phyloP scores from a whole-genome alignment of 92 coral and sea anemone genomes.

The Palythoa grandis region DNA sequence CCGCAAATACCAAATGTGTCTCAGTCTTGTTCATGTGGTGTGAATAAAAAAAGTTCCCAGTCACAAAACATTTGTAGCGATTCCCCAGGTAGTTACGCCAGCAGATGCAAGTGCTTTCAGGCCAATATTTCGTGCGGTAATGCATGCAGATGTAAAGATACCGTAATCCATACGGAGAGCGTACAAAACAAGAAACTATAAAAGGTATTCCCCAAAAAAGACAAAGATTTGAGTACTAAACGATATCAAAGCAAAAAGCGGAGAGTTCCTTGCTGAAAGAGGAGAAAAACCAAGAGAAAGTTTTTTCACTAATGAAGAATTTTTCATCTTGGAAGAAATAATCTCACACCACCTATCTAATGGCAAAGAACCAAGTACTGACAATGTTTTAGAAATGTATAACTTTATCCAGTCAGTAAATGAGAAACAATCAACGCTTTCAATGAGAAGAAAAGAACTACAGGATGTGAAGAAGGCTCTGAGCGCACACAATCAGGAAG shows the following conservation, averaged over 20 bases:
- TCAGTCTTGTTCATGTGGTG: not conserved
- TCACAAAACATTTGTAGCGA: not conserved
- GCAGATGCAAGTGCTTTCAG: conserved; percentile 1
- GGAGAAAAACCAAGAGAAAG: not conserved
- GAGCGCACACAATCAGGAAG: not conserved
- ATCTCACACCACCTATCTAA: not conserved
- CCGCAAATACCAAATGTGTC: not conserved
- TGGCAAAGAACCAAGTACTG: not conserved
- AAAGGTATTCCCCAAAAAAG: not conserved
- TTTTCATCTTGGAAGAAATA: not conserved
- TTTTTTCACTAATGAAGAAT: not conserved
- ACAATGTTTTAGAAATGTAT: not conserved
- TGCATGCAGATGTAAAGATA: conserved; percentile 39
- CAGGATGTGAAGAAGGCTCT: not conserved
- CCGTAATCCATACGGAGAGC: conserved; percentile 46
- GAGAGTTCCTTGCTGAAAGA: not conserved
- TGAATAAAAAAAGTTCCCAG: not conserved
- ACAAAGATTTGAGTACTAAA: not conserved
- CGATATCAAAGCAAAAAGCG: not conserved
- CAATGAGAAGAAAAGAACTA: not conserved
- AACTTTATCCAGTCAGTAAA: not conserved
- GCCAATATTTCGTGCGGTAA: not conserved
- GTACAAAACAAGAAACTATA: conserved; percentile 7
- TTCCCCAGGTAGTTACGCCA: not conserved
- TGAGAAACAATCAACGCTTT: not conserved